Evolutionary conservation across 1,140 invertebrate species (phyloP).

Genomic region (Babylonia areolata): DNA sequence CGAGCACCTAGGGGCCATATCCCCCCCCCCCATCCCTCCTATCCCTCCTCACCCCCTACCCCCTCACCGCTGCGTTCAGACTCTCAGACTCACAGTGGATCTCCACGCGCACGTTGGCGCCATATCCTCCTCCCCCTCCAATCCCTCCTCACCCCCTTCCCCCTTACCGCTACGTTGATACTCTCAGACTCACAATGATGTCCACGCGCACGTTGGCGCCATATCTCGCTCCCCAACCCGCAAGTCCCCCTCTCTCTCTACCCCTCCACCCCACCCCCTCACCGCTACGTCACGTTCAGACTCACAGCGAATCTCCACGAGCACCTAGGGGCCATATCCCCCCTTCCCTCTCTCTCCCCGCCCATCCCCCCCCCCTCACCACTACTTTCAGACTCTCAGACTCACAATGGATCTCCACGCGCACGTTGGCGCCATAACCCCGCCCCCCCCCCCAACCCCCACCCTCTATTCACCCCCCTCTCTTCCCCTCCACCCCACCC

Average conservation of each 20-base stretch:
- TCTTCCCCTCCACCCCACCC: neutral
- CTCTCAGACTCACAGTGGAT: constrained; percentile 9
- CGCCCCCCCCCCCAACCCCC: too few relatives aligned
- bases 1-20: neutral
- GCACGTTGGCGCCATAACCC: neutral
- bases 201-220: neutral
- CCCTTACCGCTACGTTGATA: too few relatives aligned
- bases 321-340: neutral
- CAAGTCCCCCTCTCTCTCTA: neutral
- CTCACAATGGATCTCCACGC: constrained; percentile 14
- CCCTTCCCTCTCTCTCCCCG: neutral
- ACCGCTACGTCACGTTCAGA: neutral
- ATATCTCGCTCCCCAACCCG: neutral
- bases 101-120: neutral
- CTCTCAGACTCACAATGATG: neutral
- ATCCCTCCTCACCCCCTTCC: too few relatives aligned
- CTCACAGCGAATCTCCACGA: constrained; percentile 13
- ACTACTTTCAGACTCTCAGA: neutral
- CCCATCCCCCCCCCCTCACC: neutral
- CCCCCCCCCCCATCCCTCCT: too few relatives aligned
- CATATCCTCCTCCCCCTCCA: too few relatives aligned
- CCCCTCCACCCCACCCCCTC: neutral
- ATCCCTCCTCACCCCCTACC: neutral
- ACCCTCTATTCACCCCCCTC: too few relatives aligned
- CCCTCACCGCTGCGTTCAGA: neutral